phyloP scores from a whole-genome alignment of 2,113 vertebrate species.

The Antechinus stuartii region DNA sequence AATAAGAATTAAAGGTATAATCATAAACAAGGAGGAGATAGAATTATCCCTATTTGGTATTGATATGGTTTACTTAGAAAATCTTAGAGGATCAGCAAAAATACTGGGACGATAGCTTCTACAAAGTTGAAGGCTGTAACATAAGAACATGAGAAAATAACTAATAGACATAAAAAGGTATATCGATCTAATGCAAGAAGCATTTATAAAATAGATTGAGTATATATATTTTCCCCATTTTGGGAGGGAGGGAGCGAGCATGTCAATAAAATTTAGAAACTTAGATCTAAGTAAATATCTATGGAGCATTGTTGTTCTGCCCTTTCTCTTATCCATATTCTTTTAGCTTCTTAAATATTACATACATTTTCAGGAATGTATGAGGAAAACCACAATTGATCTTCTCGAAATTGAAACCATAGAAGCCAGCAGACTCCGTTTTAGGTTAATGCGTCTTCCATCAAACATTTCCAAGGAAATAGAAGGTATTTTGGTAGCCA shows the following conservation, averaged over 20 bases:
- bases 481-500: slow-evolving; percentile 78
- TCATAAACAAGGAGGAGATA: background rate
- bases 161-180: background rate
- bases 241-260: background rate
- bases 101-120: background rate
- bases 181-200: slow-evolving; percentile 6
- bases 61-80: background rate
- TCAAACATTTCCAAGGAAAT: slow-evolving; percentile 79
- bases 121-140: background rate
- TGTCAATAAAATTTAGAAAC: slow-evolving; percentile 10
- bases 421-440: slow-evolving; percentile 87
- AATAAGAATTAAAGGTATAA: background rate
- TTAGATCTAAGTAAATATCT: slow-evolving; percentile 19
- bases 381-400: slow-evolving; percentile 82
- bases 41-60: background rate
- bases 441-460: slow-evolving; percentile 77
- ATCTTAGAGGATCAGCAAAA: background rate
- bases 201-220: background rate
- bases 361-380: slow-evolving; percentile 83
- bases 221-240: background rate
- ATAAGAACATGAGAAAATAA: slow-evolving; percentile 5
- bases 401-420: slow-evolving; percentile 89
- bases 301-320: slow-evolving; percentile 9
- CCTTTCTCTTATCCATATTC: background rate
- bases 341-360: slow-evolving; percentile 39